Base-by-base conservation (phyloP, 35 echinoderm and acorn worm species). In the Apostichopus parvimensis region DNA sequence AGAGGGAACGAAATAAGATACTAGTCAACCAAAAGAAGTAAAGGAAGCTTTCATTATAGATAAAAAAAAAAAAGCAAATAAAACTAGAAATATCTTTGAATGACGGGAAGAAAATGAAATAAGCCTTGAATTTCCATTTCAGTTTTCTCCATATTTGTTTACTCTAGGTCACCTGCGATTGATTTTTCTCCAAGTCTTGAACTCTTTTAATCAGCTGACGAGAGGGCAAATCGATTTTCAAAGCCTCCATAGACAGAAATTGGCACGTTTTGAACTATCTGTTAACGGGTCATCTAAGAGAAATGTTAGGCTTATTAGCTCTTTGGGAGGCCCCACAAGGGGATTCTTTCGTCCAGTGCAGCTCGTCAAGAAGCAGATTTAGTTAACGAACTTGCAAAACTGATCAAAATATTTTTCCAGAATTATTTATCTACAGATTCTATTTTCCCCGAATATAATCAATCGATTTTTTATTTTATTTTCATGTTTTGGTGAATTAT, bases 261-360 rank as follows among this genome's bases (percentile, higher is more conserved):
- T 82, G 52, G 52, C 79, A 82, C 17, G 79, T 56, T 56, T 45
- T 82, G 52, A n/a, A 82, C 56, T 53, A 54, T 57, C 79, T 82
- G 28, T 55, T 57, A 82, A 57, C 79, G 6, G 52, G 56, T 82
- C 17, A 56, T 15, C 79, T 82, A 20, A 56, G 17, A 57, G 79
- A 82, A 56, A n/a, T 55, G 52, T 82, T 82, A 82, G 79, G 79
- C 52, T 82, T 82, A 82, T 82, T 82, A 82, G 79, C 79, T 82
- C 52, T 82, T 12, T 54, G 79, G 55, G 79, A 12, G 71, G 71
- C 71, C 7, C 79, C 10, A 57, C 79, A 21, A 54, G 34, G 11
- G 79, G 79, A 26, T 80, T 80, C 24, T 26, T 56, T 10, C 24
- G 4, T 5, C 58, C 58, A 11, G 25, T 0, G n/a, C 58, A 2